These are phyloP conservation scores for Drosophila sechellia DNA, from an alignment of 1,140 invertebrate genomes.

Conservation along the genomic window DNA sequence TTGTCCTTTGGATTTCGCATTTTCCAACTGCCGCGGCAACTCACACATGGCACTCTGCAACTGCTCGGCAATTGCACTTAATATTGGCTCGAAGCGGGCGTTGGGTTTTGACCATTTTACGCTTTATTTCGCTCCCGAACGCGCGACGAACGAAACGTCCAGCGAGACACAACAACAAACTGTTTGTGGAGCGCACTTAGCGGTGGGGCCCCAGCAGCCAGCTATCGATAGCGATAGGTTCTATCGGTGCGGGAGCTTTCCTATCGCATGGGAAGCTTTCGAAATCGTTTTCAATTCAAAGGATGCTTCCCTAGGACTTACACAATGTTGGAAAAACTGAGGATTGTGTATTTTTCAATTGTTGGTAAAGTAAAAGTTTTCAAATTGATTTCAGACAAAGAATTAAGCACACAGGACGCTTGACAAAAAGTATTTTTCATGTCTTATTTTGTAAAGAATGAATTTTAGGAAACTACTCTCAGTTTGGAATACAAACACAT, in stretches of 20 bases:
- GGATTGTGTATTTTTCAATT: too few species aligned
- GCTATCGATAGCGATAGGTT: not conserved
- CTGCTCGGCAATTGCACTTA: slow-evolving; percentile 28
- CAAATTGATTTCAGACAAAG: too few species aligned
- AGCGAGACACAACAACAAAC: slow-evolving; percentile 67
- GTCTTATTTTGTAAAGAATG: too few species aligned
- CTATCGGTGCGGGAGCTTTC: not conserved
- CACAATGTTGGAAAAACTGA: too few species aligned
- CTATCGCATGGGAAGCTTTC: not conserved
- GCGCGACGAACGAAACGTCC: slow-evolving; percentile 50
- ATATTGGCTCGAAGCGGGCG: slow-evolving; percentile 2
- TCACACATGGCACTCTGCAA: slow-evolving; percentile 22
- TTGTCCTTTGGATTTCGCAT: slow-evolving; percentile 14
- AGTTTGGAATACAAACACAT: too few species aligned
- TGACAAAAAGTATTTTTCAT: too few species aligned
- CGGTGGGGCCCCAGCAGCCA: not conserved
- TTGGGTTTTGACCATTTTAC: slow-evolving; percentile 41
- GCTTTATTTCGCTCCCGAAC: slow-evolving; percentile 20
- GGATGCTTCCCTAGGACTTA: not conserved
- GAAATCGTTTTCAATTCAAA: not conserved
- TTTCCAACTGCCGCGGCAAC: slow-evolving; percentile 31
- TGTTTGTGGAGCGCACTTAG: slow-evolving; percentile 23
- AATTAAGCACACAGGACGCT: too few species aligned
- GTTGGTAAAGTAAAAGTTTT: too few species aligned
- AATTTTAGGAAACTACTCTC: too few species aligned